Conservation (phyloP, 2,113 vertebrate genomes). For the Amazona vittata region DNA sequence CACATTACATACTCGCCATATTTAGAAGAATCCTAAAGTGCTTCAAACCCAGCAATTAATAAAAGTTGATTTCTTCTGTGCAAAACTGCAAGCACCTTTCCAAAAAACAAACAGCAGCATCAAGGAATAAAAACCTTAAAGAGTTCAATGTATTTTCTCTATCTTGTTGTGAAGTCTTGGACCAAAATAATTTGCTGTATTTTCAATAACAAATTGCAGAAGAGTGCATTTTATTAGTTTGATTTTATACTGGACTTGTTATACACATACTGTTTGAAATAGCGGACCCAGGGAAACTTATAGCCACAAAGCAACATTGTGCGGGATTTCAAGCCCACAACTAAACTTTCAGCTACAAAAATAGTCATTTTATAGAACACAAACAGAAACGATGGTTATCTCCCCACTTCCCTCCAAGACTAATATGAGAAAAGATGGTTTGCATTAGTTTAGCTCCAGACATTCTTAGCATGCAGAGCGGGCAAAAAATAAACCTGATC, state of each 20-base stretch:
- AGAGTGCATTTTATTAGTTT: slow-evolving; percentile 36
- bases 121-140: not conserved
- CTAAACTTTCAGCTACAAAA: slow-evolving; percentile 49
- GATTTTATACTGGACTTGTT: slow-evolving; percentile 55
- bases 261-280: slow-evolving; percentile 54
- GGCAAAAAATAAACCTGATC: slow-evolving; percentile 57
- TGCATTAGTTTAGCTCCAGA: slow-evolving; percentile 37
- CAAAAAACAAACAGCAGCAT: slow-evolving; percentile 23
- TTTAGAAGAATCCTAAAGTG: slow-evolving; percentile 39
- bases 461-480: slow-evolving; percentile 38
- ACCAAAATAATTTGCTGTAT: slow-evolving; percentile 26
- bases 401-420: not conserved
- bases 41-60: slow-evolving; percentile 44
- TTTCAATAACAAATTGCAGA: not conserved
- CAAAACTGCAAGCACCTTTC: slow-evolving; percentile 50
- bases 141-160: not conserved
- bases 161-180: not conserved
- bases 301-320: slow-evolving; percentile 27
- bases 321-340: slow-evolving; percentile 29
- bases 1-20: not conserved
- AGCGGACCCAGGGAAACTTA: slow-evolving; percentile 20
- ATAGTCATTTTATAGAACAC: slow-evolving; percentile 42
- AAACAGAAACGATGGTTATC: not conserved
- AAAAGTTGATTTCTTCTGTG: slow-evolving; percentile 30
- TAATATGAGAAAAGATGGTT: slow-evolving; percentile 11